These are phyloP conservation scores for Drosophila limbata DNA, from an alignment of 2,888 invertebrate genomes.

Conservation along the genomic window DNA sequence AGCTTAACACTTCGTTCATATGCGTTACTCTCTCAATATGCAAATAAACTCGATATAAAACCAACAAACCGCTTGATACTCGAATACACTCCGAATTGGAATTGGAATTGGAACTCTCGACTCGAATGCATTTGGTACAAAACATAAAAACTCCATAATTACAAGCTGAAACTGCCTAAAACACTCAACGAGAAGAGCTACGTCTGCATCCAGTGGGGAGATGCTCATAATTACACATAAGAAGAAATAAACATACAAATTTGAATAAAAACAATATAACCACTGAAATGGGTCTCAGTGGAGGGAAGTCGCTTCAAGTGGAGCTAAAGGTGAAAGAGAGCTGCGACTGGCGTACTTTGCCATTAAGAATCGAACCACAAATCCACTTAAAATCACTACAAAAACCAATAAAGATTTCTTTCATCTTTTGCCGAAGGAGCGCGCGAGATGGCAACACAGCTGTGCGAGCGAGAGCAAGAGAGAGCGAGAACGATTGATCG, in stretches of 20 bases:
- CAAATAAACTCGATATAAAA: constrained; percentile 32
- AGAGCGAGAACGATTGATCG: constrained; percentile 22
- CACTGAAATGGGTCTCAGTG: constrained; percentile 46
- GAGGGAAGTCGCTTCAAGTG: constrained; percentile 28
- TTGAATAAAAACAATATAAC: constrained; percentile 78
- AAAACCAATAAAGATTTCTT: constrained; percentile 80
- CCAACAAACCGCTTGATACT: constrained; percentile 30
- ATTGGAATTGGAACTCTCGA: constrained; percentile 3
- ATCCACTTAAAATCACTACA: constrained; percentile 83
- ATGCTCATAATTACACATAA: constrained; percentile 78
- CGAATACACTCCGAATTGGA: constrained; percentile 17
- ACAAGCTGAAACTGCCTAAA: constrained; percentile 67
- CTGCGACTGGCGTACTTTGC: constrained; percentile 77
- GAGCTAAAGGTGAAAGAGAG: constrained; percentile 51
- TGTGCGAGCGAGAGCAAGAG: constrained; percentile 15
- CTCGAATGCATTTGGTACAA: constrained; percentile 50
- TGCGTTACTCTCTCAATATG: constrained; percentile 30
- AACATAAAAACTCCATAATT: constrained; percentile 67
- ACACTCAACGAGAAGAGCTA: constrained; percentile 59
- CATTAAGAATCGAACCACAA: constrained; percentile 82
- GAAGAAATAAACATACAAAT: constrained; percentile 79
- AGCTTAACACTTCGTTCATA: constrained; percentile 32
- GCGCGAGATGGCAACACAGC: constrained; percentile 41
- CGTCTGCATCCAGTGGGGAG: constrained; percentile 52
- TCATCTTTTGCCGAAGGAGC: constrained; percentile 73